Percentiles rank a stretch among this genome's conserved stretches.
These are phyloP conservation scores for Antechinus flavipes DNA, from an alignment of 2,113 vertebrate genomes.

Conservation along the genomic window DNA sequence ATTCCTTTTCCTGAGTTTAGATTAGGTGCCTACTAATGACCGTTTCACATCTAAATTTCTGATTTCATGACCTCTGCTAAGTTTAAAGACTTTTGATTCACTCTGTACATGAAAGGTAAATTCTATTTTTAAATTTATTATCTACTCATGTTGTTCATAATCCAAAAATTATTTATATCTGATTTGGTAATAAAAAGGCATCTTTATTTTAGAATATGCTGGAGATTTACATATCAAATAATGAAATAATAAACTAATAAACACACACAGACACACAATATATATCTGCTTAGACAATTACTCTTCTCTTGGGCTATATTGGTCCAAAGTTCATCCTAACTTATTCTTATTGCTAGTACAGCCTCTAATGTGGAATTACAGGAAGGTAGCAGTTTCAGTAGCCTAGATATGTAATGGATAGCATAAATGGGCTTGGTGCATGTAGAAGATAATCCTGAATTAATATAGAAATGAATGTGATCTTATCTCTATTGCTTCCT, in stretches of 20 bases:
- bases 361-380: background rate
- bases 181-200: background rate
- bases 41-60: background rate
- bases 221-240: background rate
- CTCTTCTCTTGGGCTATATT: background rate
- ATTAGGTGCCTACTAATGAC: background rate
- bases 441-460: background rate
- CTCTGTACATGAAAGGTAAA: background rate
- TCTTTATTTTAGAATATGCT: background rate
- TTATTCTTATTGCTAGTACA: background rate
- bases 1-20: background rate
- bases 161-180: background rate
- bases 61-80: background rate
- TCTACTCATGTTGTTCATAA: background rate
- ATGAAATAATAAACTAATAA: background rate
- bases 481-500: background rate
- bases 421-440: background rate
- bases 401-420: background rate
- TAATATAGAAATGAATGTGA: background rate
- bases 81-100: slow-evolving; percentile 12
- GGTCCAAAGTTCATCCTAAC: background rate
- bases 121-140: background rate
- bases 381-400: background rate
- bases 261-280: background rate
- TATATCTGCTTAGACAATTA: background rate